These are phyloP conservation scores for Beris chalybata DNA, from an alignment of 2,888 invertebrate genomes.

Conservation along the genomic window DNA sequence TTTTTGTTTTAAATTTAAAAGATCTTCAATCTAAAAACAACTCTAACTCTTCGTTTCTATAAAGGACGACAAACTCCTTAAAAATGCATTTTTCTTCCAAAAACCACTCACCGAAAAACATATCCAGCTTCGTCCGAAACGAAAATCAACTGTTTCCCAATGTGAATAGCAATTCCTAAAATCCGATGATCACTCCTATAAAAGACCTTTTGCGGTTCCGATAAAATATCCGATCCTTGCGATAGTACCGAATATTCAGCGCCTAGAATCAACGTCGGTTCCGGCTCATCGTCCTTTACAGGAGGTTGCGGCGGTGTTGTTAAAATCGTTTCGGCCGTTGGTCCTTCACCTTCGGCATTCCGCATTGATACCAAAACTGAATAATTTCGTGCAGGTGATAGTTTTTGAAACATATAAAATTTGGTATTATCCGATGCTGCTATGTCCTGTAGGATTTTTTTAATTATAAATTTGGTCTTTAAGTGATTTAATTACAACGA, in stretches of 20 bases:
- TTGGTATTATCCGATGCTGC: slow-evolving; percentile 69
- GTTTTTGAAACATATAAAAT: slow-evolving; percentile 77
- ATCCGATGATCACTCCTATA: slow-evolving; percentile 48
- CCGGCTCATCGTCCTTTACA: slow-evolving; percentile 39
- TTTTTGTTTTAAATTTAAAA: no score
- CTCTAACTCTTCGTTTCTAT: no score
- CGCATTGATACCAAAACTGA: slow-evolving; percentile 78
- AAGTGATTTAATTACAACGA: slow-evolving; percentile 18
- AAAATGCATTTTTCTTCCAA: not conserved
- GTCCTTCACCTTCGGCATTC: slow-evolving; percentile 79
- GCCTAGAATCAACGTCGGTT: slow-evolving; percentile 63
- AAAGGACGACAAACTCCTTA: no score
- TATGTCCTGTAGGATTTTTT: slow-evolving; percentile 64
- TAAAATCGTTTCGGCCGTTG: slow-evolving; percentile 65
- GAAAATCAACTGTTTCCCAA: slow-evolving; percentile 73
- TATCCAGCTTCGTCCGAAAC: slow-evolving; percentile 73
- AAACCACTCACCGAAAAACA: slow-evolving; percentile 59
- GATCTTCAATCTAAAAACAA: no score
- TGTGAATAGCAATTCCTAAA: slow-evolving; percentile 75
- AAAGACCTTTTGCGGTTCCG: slow-evolving; percentile 42
- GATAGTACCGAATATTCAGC: slow-evolving; percentile 69
- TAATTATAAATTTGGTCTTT: slow-evolving; percentile 1
- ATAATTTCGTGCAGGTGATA: slow-evolving; percentile 72
- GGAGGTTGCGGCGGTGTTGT: slow-evolving; percentile 62
- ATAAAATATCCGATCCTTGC: slow-evolving; percentile 59